phyloP scores from a whole-genome alignment of 2,888 invertebrate genomes.

The Acronicta aceris region DNA sequence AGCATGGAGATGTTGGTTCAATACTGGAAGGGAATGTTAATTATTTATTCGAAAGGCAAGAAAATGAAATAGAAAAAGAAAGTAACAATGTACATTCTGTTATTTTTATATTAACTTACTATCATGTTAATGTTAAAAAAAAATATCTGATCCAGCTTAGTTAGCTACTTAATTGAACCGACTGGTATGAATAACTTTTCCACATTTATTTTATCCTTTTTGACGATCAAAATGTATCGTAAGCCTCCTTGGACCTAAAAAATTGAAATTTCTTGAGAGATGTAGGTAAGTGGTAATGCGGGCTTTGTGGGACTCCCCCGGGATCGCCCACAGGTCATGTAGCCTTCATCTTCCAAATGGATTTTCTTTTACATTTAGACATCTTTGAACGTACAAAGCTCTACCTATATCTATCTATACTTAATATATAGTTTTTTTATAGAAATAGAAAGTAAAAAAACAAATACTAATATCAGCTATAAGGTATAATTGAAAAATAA shows the following conservation, averaged over 20 bases:
- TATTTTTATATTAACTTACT: no score
- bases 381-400: constrained; percentile 42
- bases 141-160: no score
- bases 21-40: no score
- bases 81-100: no score
- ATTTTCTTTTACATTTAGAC: constrained; percentile 51
- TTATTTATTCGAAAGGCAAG: no score
- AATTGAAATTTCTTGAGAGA: constrained; percentile 46
- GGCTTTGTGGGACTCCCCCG: constrained; percentile 42
- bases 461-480: constrained; percentile 30
- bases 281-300: constrained; percentile 55
- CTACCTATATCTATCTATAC: constrained; percentile 15
- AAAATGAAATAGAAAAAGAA: no score
- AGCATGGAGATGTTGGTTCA: no score
- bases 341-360: constrained; percentile 50
- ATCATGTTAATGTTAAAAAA: no score
- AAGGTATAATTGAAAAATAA: constrained; percentile 50
- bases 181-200: constrained; percentile 34
- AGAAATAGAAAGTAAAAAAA: constrained; percentile 14
- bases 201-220: constrained; percentile 42
- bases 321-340: constrained; percentile 50
- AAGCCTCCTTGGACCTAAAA: constrained; percentile 36
- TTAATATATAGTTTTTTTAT: constrained; percentile 30
- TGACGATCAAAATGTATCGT: constrained; percentile 41
- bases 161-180: background rate